A percentile compares a stretch with the other conserved stretches of the same genome.
phyloP scores from a whole-genome alignment of 1,140 invertebrate species.

The Drepana arcuata region DNA sequence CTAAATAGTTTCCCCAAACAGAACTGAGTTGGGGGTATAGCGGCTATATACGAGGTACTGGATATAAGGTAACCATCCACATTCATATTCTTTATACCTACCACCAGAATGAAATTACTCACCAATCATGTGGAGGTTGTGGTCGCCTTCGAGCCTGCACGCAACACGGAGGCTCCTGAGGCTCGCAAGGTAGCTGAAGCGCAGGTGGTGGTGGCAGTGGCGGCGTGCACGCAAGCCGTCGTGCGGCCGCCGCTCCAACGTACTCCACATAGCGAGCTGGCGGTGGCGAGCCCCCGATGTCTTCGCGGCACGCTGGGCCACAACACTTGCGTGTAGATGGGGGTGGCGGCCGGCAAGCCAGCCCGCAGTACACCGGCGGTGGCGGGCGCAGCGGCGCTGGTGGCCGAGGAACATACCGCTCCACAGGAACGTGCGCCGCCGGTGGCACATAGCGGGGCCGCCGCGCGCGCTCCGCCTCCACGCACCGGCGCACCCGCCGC shows the following conservation, averaged over 20 bases:
- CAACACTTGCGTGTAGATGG: constrained; percentile 69
- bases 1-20: too few relatives aligned
- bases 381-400: constrained; percentile 71
- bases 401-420: constrained; percentile 77
- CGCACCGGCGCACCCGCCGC: constrained; percentile 61
- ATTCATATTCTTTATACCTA: too few relatives aligned
- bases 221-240: constrained; percentile 75
- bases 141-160: constrained; percentile 67
- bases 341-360: constrained; percentile 70
- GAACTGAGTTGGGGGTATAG: too few relatives aligned
- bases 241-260: constrained; percentile 71
- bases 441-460: constrained; percentile 75
- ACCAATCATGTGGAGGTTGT: constrained; percentile 76
- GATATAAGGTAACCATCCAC: too few relatives aligned
- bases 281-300: constrained; percentile 61
- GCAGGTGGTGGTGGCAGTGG: constrained; percentile 69
- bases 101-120: constrained; percentile 61
- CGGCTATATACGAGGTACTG: too few relatives aligned
- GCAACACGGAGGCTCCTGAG: constrained; percentile 70
- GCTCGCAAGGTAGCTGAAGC: constrained; percentile 67
- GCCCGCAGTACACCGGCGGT: constrained; percentile 59
- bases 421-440: constrained; percentile 78
- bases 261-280: constrained; percentile 72
- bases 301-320: constrained; percentile 67
- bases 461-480: constrained; percentile 65